phyloP scores from a whole-genome alignment of 2,113 vertebrate genomes.

The Pangasianodon gigas region DNA sequence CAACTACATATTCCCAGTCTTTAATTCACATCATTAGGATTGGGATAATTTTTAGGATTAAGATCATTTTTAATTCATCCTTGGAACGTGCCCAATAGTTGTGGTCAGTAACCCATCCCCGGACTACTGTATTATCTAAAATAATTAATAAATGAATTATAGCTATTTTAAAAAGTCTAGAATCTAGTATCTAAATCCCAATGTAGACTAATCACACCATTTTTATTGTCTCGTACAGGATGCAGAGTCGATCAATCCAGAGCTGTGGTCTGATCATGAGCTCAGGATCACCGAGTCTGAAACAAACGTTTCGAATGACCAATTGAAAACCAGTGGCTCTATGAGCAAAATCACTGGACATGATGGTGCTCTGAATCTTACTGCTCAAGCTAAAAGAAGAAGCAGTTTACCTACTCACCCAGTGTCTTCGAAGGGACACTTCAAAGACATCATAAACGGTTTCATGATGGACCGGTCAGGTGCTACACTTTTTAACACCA shows the following conservation, averaged over 20 bases:
- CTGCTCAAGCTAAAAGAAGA: conserved; percentile 66
- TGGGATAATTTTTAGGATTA: not conserved
- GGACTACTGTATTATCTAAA: not conserved
- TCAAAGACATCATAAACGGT: conserved; percentile 43
- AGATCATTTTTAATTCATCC: not conserved
- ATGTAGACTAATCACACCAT: not conserved
- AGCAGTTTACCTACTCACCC: conserved; percentile 72
- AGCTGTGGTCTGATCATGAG: conserved; percentile 80
- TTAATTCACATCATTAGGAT: not conserved
- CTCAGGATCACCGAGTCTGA: conserved; percentile 87
- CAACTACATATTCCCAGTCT: not conserved
- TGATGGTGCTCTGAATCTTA: conserved; percentile 56
- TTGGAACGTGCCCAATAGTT: not conserved
- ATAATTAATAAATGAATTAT: not conserved
- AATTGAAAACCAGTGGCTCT: conserved; percentile 54
- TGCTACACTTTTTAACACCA: conserved; percentile 38
- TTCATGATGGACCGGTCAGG: conserved; percentile 42
- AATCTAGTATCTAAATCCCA: not conserved
- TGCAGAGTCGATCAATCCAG: conserved; percentile 56
- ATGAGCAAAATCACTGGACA: conserved; percentile 51
- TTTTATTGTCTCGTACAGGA: conserved; percentile 58
- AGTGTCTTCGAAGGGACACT: conserved; percentile 62
- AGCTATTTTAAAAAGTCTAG: not conserved
- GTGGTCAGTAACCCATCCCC: not conserved
- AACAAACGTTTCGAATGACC: conserved; percentile 68